Evolutionary conservation across 1,140 invertebrate species (phyloP), one percentile per base, ranked within the genome.

Genomic region (Lasioglossum albipes): DNA sequence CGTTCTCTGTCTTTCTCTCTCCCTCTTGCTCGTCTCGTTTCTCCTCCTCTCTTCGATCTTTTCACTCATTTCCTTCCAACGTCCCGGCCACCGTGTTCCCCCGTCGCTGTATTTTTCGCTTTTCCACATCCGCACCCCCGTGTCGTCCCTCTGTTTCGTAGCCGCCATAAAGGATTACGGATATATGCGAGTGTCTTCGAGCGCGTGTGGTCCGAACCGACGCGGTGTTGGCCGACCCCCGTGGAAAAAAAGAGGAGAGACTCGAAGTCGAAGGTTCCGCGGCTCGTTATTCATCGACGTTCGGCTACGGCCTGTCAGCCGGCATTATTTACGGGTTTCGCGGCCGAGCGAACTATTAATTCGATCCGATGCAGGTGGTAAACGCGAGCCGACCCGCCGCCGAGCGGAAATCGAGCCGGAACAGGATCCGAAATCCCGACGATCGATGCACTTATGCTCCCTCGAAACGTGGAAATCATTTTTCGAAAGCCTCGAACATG

Each of bases 261-360:
- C 74, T 79, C 66, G 74, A 87, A 88, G 87, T 88, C 84, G 87
- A 88, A 88, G 84, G 87, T 84, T 87, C 87, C 81, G 78, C 73
- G 85, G 75, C 86, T 87, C 86, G 86, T 87, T 87, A 87, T 88
- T 88, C 86, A 87, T 85, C 87, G 87, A 86, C 81, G 83, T 84
- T 86, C 85, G 82, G 86, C 85, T 87, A 81, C 85, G 83, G 76
- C 20, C 85, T 87, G 86, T 87, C 86, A 87, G 85, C 49, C 41
- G 69, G 85, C 85, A 87, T 87, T 87, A 87, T 87, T 87, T 87
- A 87, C 86, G 86, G 68, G 86, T 84, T 87, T 87, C 86, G 86
- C 86, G 86, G 85, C 69, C 77, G 84, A 84, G 83, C 85, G 85
- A 84, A 87, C 85, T 87, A 87, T 87, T 86, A 87, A 87, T 87